Percentiles rank a stretch among this genome's conserved stretches.
These are phyloP conservation scores for Dryoscopus gambensis DNA, from an alignment of 2,113 vertebrate genomes.

Conservation along the genomic window DNA sequence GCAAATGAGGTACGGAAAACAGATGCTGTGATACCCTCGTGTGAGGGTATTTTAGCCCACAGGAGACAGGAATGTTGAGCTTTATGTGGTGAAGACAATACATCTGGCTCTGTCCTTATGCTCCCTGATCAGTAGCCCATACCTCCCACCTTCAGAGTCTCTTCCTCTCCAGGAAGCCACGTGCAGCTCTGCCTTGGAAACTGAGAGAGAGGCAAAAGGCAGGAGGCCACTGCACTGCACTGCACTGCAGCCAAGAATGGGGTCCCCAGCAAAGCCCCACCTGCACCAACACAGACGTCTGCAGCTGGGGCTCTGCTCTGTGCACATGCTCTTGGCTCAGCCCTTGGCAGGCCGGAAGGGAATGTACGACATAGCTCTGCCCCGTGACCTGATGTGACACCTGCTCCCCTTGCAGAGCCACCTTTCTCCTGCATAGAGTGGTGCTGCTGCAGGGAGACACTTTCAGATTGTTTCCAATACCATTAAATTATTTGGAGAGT, in stretches of 20 bases:
- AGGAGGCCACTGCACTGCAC: background rate
- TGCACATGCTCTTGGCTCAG: background rate
- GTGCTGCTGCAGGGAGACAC: background rate
- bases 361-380: rapidly evolving
- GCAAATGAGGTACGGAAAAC: background rate
- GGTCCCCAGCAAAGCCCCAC: background rate
- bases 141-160: background rate
- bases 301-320: background rate
- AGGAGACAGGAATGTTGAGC: background rate
- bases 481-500: background rate
- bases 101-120: background rate
- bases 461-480: background rate
- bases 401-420: background rate
- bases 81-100: background rate
- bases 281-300: background rate
- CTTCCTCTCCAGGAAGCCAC: background rate
- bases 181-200: background rate
- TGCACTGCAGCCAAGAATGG: background rate
- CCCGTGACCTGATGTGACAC: background rate
- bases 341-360: background rate
- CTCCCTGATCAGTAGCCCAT: background rate
- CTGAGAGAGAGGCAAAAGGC: background rate
- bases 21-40: background rate
- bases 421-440: background rate
- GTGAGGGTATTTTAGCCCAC: background rate